Percentiles rank a stretch among this genome's conserved stretches.
Conservation (phyloP, 2,888 invertebrate genomes). For the Bugula neritina region DNA sequence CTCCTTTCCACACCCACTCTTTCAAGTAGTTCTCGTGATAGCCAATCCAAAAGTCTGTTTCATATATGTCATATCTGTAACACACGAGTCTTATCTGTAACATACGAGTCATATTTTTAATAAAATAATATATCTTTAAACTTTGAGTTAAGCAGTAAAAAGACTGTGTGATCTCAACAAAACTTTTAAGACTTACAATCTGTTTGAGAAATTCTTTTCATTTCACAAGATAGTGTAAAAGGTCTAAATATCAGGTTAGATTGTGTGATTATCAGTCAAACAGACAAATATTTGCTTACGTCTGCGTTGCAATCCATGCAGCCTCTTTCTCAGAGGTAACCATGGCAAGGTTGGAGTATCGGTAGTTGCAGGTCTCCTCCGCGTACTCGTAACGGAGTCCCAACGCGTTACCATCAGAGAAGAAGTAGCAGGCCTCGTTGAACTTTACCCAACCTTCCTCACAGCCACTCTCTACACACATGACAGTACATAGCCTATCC, state of each 20-base stretch:
- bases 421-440: constrained; percentile 3
- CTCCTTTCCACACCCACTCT: constrained; percentile 11
- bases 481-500: not conserved
- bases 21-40: not conserved
- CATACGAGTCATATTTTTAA: too few relatives aligned
- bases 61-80: constrained; percentile 20
- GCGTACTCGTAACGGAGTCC: constrained; percentile 21
- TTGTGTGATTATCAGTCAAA: too few relatives aligned
- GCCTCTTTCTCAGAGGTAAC: constrained; percentile 6
- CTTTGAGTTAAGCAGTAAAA: too few relatives aligned
- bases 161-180: too few relatives aligned
- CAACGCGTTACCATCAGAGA: not conserved
- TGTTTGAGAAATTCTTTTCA: too few relatives aligned
- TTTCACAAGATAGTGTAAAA: too few relatives aligned
- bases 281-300: constrained; percentile 4
- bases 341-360: not conserved
- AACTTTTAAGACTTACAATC: too few relatives aligned
- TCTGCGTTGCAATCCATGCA: constrained; percentile 1
- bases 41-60: constrained; percentile 12
- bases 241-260: too few relatives aligned
- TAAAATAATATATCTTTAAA: too few relatives aligned
- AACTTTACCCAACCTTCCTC: not conserved
- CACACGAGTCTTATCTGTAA: too few relatives aligned
- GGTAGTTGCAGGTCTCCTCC: not conserved
- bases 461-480: constrained; percentile 13